These are phyloP conservation scores for Melieria picta DNA, from an alignment of 2,888 invertebrate genomes.

Conservation along the genomic window DNA sequence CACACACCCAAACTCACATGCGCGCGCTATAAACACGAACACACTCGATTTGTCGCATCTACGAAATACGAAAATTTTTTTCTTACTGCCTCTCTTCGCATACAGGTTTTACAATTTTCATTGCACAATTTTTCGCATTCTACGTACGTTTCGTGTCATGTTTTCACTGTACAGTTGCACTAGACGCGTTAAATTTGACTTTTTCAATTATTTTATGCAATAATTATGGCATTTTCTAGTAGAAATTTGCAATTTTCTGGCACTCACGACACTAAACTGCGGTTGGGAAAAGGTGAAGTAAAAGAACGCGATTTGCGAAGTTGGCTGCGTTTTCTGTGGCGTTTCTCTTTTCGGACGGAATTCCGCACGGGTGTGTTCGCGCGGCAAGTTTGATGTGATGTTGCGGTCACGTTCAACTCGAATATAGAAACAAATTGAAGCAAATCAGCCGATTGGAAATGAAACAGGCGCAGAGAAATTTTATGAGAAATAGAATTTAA, in stretches of 20 bases:
- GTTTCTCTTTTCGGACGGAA: constrained; percentile 17
- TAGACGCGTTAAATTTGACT: constrained; percentile 39
- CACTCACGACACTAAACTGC: constrained; percentile 21
- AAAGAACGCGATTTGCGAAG: constrained; percentile 34
- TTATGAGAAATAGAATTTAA: no score
- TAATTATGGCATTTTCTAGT: constrained; percentile 48
- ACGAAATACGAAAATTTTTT: constrained; percentile 53
- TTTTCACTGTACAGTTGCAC: constrained; percentile 33
- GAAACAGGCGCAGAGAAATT: no score
- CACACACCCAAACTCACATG: constrained; percentile 27
- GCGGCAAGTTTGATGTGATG: neutral
- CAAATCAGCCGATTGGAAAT: no score
- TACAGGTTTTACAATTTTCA: constrained; percentile 55
- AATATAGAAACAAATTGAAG: no score
- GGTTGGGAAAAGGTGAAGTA: constrained; percentile 28
- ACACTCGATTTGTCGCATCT: constrained; percentile 44
- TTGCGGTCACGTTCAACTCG: no score
- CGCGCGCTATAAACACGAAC: constrained; percentile 30
- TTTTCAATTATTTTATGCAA: constrained; percentile 48
- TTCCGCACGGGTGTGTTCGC: constrained; percentile 10
- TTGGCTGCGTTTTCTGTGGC: constrained; percentile 28
- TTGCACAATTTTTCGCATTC: constrained; percentile 44
- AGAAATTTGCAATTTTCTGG: constrained; percentile 45
- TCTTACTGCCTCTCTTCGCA: constrained; percentile 44
- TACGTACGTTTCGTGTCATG: constrained; percentile 27